Conservation (phyloP, 2,797 vertebrate genomes). For the Centropyge bicolor region DNA sequence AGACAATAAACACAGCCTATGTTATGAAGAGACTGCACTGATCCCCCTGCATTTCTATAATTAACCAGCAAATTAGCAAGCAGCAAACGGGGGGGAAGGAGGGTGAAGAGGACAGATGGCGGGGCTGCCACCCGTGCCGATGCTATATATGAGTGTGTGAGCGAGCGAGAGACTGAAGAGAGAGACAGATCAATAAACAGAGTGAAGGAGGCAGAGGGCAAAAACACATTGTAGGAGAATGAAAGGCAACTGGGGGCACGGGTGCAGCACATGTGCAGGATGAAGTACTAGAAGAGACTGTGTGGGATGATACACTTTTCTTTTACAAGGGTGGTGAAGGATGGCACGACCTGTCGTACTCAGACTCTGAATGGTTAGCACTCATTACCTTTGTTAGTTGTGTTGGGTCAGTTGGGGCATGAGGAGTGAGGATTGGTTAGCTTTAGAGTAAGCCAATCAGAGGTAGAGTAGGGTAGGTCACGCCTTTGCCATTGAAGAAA, state of each 20-base stretch:
- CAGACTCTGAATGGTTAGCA: no score
- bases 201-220: slow-evolving; percentile 54
- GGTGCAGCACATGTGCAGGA: slow-evolving; percentile 23
- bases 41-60: slow-evolving; percentile 72
- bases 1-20: slow-evolving; percentile 56
- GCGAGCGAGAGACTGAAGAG: slow-evolving; percentile 54
- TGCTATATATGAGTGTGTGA: slow-evolving; percentile 36
- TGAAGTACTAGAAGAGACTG: not conserved
- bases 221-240: slow-evolving; percentile 33
- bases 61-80: slow-evolving; percentile 79
- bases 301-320: not conserved
- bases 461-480: no score
- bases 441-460: no score
- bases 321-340: no score
- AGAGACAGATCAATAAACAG: slow-evolving; percentile 64
- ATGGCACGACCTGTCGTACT: no score
- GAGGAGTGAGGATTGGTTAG: no score
- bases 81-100: slow-evolving; percentile 55
- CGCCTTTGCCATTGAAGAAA: no score
- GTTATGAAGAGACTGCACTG: slow-evolving; percentile 60
- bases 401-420: no score
- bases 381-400: no score
- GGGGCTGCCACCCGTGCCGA: slow-evolving; percentile 61
- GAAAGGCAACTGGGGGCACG: slow-evolving; percentile 25
- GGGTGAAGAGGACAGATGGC: slow-evolving; percentile 68